These are phyloP conservation scores for Amblyornis subalaris DNA, from an alignment of 2,113 vertebrate species.

Conservation along the genomic window DNA sequence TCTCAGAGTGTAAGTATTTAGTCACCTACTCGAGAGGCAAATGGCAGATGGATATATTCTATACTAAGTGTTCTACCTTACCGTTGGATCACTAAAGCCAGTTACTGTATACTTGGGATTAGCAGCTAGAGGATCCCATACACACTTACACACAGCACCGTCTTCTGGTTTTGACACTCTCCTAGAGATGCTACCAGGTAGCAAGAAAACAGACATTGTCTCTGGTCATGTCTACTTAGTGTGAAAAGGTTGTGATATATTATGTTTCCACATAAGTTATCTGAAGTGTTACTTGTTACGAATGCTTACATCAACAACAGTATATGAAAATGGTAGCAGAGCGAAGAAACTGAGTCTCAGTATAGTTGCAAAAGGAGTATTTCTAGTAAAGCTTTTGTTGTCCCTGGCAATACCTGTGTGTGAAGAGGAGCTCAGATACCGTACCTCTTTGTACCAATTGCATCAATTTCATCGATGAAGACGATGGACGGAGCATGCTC, in stretches of 20 bases:
- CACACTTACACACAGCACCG: neutral
- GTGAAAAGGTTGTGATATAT: neutral
- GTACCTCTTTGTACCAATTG: slow-evolving; percentile 96
- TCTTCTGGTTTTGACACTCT: neutral
- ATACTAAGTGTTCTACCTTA: neutral
- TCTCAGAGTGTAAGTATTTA: neutral
- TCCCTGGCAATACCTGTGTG: rapidly evolving
- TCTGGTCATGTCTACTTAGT: neutral
- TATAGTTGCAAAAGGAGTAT: rapidly evolving
- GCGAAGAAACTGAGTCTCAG: neutral
- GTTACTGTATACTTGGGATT: neutral
- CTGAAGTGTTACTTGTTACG: neutral
- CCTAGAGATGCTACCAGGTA: neutral
- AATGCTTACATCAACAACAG: neutral
- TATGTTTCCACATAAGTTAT: neutral
- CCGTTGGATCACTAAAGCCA: neutral
- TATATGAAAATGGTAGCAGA: rapidly evolving
- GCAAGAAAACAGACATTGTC: neutral
- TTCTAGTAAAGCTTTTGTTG: rapidly evolving
- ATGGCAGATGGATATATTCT: neutral
- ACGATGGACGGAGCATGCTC: slow-evolving; percentile 96
- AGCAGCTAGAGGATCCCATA: neutral
- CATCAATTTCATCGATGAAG: slow-evolving; percentile 97
- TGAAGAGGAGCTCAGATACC: rapidly evolving
- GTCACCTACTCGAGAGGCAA: neutral